These are phyloP conservation scores for Lithosia quadra DNA, from an alignment of 2,888 invertebrate genomes.

Conservation along the genomic window DNA sequence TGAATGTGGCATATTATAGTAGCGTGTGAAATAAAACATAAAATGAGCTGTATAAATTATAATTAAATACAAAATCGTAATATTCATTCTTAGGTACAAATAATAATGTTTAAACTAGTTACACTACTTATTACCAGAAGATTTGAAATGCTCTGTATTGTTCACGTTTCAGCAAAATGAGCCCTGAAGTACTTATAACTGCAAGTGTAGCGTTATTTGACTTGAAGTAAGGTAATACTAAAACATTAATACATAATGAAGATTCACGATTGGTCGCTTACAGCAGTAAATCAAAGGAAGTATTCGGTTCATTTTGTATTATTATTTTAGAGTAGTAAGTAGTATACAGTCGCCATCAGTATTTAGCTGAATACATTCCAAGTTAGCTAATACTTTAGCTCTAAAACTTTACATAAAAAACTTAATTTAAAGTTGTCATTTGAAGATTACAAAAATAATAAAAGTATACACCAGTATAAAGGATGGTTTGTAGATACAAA, in stretches of 20 bases:
- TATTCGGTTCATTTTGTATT: not conserved
- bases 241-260: not conserved
- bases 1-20: not conserved
- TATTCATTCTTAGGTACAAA: conserved; percentile 55
- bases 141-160: conserved; percentile 1
- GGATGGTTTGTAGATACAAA: too few relatives aligned
- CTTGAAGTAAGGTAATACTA: not conserved
- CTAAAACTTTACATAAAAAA: too few relatives aligned
- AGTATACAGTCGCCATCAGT: too few relatives aligned
- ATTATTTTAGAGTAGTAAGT: not conserved
- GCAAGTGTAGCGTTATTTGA: not conserved
- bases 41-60: conserved; percentile 58
- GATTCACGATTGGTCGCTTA: not conserved
- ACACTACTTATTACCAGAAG: conserved; percentile 26
- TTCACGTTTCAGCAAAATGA: conserved; percentile 23
- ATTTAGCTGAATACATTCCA: too few relatives aligned
- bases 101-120: conserved; percentile 39
- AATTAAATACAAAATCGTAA: conserved; percentile 63
- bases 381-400: too few relatives aligned
- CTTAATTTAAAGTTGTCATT: too few relatives aligned
- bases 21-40: conserved; percentile 50
- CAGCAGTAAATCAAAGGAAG: not conserved
- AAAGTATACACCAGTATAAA: too few relatives aligned
- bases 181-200: conserved; percentile 31
- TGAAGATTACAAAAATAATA: too few relatives aligned